Percentiles rank a stretch among this genome's conserved stretches.
Conservation (phyloP, 2,797 vertebrate genomes). For the Sebastes trivittatus region DNA sequence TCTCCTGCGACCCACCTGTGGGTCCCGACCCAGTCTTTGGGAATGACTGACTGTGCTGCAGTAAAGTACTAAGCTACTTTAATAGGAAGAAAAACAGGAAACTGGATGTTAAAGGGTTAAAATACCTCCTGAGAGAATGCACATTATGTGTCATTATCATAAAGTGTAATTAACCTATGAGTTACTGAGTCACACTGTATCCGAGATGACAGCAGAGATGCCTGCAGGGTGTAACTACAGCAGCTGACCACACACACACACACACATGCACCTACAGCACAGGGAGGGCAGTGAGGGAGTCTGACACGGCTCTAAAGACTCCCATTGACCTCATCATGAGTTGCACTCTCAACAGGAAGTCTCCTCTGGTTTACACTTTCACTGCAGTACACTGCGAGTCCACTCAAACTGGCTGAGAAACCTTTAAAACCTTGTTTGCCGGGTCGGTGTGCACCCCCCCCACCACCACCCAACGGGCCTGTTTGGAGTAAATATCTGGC, state of each 20-base stretch:
- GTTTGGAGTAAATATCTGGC: conserved; percentile 69
- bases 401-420: not conserved
- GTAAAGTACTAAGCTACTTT: not conserved
- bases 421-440: conserved; percentile 14
- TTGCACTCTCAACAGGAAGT: conserved; percentile 50
- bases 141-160: conserved; percentile 1
- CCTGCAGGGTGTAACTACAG: conserved; percentile 25
- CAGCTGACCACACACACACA: conserved; percentile 23
- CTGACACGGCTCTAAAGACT: conserved; percentile 40
- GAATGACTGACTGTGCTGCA: not conserved
- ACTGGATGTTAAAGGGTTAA: conserved; percentile 6
- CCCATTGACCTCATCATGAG: conserved; percentile 59
- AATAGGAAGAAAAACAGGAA: not conserved
- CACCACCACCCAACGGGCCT: not conserved
- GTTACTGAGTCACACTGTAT: not conserved
- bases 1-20: too few relatives aligned
- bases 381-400: not conserved
- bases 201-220: conserved; percentile 11
- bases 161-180: not conserved
- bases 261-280: conserved; percentile 27
- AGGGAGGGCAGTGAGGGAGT: conserved; percentile 24
- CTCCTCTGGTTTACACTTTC: conserved; percentile 35
- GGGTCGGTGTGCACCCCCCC: not conserved
- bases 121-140: not conserved
- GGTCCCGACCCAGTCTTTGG: not conserved